Base-by-base conservation (phyloP, 1,140 invertebrate genomes). In the Drosophila malerkotliana region DNA sequence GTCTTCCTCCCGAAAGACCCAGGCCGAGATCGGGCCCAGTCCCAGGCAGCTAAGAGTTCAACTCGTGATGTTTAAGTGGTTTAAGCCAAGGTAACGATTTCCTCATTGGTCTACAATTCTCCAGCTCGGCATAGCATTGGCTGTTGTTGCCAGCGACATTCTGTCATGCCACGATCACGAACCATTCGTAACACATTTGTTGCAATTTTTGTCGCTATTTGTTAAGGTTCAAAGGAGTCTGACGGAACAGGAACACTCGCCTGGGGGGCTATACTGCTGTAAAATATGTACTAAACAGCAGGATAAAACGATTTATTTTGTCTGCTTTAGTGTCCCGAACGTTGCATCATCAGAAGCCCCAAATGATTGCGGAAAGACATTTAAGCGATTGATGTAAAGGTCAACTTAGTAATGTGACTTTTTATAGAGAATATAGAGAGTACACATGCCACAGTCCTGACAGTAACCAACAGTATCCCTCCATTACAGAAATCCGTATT, bases 131-230 rank as follows among this genome's bases (percentile, higher is more conserved):
- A 69, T 57, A 41, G 53, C 28, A 69, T 57, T 47, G 18, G 60
- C 49, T 79, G 71, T 56, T 79, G 77, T 79, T 79, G 63, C 72
- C 74, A 72, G 80, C 75, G 80, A 83, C 80, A 83, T 83, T 83
- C 80, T 83, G 82, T 87, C 82, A 87, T 87, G 82, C 75, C 75
- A 87, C 82, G 78, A 87, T 87, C 82, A 87, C 82, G 82, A 87
- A 87, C 59, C 78, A 87, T 87, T 87, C 82, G 82, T 87, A 87
- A 87, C 82, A 87, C 82, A 87, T 87, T 87, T 87, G 82, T 87
- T 87, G 82, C 82, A 87, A 87, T 87, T 87, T 87, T 87, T 83
- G 82, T 87, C 82, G 82, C 82, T 87, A 87, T 87, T 87, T 87
- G 82, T 87, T 87, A 87, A 72, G 82, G 82, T 87, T 87, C 71